These are phyloP conservation scores for Proisotoma minuta DNA, from an alignment of 2,888 invertebrate species.

Conservation along the genomic window DNA sequence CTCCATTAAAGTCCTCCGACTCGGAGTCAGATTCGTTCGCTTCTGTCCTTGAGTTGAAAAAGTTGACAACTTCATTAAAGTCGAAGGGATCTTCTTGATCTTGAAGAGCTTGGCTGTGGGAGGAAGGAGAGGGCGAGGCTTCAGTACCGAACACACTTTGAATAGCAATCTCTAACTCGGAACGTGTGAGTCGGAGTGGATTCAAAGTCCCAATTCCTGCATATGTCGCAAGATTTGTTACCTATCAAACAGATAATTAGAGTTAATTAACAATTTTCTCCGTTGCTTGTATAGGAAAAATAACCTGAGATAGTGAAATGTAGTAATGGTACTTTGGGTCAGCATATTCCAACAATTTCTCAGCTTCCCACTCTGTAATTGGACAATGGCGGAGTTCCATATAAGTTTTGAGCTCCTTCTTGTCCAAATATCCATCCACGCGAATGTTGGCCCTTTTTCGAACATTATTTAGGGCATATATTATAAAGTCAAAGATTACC, in stretches of 20 bases:
- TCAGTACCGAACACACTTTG: not conserved
- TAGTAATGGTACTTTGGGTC: conserved; percentile 9
- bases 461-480: not conserved
- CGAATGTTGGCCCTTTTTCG: conserved; percentile 1
- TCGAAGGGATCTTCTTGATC: conserved; percentile 1
- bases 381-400: conserved; percentile 7
- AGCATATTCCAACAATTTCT: conserved; percentile 3
- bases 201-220: not conserved
- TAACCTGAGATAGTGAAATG: conserved; percentile 8
- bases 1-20: too few species aligned
- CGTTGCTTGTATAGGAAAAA: too few species aligned
- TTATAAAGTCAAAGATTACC: not conserved
- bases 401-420: not conserved
- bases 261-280: too few species aligned
- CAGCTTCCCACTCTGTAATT: conserved; percentile 7
- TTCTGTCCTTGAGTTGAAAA: not conserved
- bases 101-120: not conserved
- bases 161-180: conserved; percentile 1
- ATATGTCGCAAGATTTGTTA: not conserved
- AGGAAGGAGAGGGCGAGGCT: too few species aligned
- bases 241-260: not conserved
- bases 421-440: conserved; percentile 6
- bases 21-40: too few species aligned
- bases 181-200: conserved; percentile 1
- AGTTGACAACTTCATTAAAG: conserved; percentile 4